These are phyloP conservation scores for Stercorarius parasiticus DNA, from an alignment of 2,113 vertebrate species.

Conservation along the genomic window DNA sequence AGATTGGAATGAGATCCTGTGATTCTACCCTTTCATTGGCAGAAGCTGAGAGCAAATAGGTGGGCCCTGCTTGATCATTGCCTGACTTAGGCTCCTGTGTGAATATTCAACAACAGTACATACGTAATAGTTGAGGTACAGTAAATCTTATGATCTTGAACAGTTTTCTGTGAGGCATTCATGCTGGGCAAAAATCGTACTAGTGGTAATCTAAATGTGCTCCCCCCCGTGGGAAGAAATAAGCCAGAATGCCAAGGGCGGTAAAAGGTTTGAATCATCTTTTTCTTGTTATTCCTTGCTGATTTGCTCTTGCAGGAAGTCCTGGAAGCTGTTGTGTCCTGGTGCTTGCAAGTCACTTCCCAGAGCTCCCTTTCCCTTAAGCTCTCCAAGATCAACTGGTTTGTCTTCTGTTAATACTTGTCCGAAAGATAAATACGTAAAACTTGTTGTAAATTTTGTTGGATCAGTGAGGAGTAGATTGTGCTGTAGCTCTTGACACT, in stretches of 20 bases:
- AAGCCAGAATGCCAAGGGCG: neutral
- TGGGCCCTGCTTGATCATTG: neutral
- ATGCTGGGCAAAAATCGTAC: neutral
- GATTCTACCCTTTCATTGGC: neutral
- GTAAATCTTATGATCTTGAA: neutral
- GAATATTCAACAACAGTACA: neutral
- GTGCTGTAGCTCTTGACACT: neutral
- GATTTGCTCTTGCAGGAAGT: neutral
- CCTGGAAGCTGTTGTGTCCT: neutral
- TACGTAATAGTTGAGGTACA: fast-evolving
- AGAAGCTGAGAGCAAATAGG: neutral
- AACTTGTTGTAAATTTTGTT: neutral
- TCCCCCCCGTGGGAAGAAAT: neutral
- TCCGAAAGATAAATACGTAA: neutral
- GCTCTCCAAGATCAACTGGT: neutral
- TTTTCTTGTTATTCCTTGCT: neutral
- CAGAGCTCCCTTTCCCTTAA: neutral
- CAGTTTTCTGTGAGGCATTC: neutral
- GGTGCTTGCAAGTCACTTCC: neutral
- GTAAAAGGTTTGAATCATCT: neutral
- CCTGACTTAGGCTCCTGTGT: neutral
- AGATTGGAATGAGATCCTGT: neutral
- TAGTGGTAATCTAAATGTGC: too few species aligned
- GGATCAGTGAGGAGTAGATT: neutral
- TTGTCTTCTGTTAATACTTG: neutral